Evolutionary conservation across 1,140 invertebrate species (phyloP), one percentile per base, ranked within the genome.

Genomic region (Lordiphosa mommai): DNA sequence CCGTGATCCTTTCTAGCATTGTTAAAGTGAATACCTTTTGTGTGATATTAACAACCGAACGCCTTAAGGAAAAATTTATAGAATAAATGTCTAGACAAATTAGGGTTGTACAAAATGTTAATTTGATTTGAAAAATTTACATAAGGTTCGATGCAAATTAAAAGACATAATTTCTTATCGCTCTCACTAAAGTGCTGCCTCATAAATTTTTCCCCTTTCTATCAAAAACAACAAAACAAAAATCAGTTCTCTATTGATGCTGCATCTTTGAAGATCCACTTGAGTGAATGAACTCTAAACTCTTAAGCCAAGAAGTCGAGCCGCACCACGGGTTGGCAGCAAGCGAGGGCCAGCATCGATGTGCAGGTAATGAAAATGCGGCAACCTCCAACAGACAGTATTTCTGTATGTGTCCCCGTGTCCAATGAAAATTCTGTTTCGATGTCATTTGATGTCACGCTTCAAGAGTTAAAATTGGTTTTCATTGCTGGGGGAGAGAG

Each of bases 361-460:
- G 40, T 29, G 51, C 58, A 67, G 76, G 77, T 84, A 74, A 61
- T 65, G 61, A 60, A 69, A 65, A 59, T 61, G 60, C 40, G 41
- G 10, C 30, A 30, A 56, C 13, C 46, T 57, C 20, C 12, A 50
- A 50, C 61, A 27, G 23, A n/a, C 44, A 29, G 9, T 38, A 27
- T 27, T 7, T 44, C 27, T 27, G 47, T 51, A 47, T 44, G 29
- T 40, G 13, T 44, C n/a, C 38, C 53, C 29, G 56, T 68, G 56
- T 69, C 66, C 65, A 68, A 68, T 69, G 65, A 64, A 69, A 68
- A 69, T 61, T 58, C 52, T 64, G 44, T 65, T 67, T 57, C 52
- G 63, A 13, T 69, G 76, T 82, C 77, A 69, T 80, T 74, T 80
- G 61, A 71, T 84, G 76, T 82, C 76, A 82, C 76, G 76, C 76